Evolutionary conservation across 2,888 invertebrate species (phyloP), one percentile per base, ranked within the genome.

Genomic region (Trachelus tabidus): DNA sequence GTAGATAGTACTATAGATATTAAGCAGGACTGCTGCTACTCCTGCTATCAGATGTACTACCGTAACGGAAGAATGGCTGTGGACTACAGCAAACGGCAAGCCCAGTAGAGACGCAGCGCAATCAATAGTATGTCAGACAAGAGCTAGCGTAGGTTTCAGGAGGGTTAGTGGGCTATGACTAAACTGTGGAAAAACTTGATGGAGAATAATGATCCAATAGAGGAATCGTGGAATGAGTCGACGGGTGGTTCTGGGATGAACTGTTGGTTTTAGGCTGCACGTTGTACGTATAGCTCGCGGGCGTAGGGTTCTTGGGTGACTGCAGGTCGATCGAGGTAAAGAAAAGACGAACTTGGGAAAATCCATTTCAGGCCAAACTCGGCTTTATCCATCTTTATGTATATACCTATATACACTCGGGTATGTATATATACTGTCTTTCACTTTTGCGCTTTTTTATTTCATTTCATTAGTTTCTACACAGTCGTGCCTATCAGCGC

Each of bases 71-170:
- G 56, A 56, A 56, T 56, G 9, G 56, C 23, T 23, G 56, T 56
- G 9, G 56, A 56, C 56, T 56, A 56, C 15, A 56, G 56, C 23
- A 56, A 56, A 56, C 56, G 56, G 56, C 56, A 56, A 56, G 56
- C 23, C 23, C 56, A 23, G 56, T 56, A 56, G 12, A 68, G 75
- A 56, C 75, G 75, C 75, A 75, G 69, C 56, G 68, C 75, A 75
- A 75, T 75, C 75, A 34, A 75, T 75, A 75, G 56, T 30, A 68
- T 69, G 68, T 68, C 75, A 34, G 69, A 75, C 75, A 68, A 75
- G 68, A 68, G 34, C 75, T 40, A 34, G 15, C 75, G 31, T 33
- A 33, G 71, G 71, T 15, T 71, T 71, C 11, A 71, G 31, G 31
- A 31, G 71, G 71, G 71, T 71, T 15, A 71, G 71, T 71, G 71